Base-by-base conservation (phyloP, 2,888 invertebrate species). In the Cryptocephalus moraei region DNA sequence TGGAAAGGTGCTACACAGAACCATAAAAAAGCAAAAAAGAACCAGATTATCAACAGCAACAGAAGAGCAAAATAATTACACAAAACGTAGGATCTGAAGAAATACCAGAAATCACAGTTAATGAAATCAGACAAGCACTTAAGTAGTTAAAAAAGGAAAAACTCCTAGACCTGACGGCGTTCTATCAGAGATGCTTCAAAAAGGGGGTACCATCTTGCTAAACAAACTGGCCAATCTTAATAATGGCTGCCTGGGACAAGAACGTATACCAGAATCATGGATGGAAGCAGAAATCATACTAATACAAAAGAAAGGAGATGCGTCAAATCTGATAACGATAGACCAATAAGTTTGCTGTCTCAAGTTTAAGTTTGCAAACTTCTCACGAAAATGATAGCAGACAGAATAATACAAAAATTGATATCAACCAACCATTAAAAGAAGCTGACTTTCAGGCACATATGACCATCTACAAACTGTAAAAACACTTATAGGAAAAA, bases 401-500 rank as follows among this genome's bases (percentile, higher is more conserved):
- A 43, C 43, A 32, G 33, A 33, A 12, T 43, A 43, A 33, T 33
- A 43, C 33, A 33, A 32, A 43, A 31, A n/a, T 43, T 31, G 43
- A 43, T 33, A 33, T 43, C 12, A 14, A 43, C 12, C 32, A 43
- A 33, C 33, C 34, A 9, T 13, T 11, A 12, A 14, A 43, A 14
- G 12, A 40, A 14, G 4, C 40, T 2, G 40, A 8, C 11, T 40
- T 40, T 8, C 40, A 2, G 8, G 14, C 43, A 8, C 33, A 43
- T 14, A 41, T 32, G 32, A 40, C 4, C 40, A 40, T 40, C 8
- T 40, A 6, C 36, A 36, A 11, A 22, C 40, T 13, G 14, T 40
- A n/a, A 45, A 45, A 41, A 45, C n/a, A 45, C 41, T 40, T 32
- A 41, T 33, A 13, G 45, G n/a, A 41, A 41, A 45, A 40, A 39